A percentile compares a stretch with the other conserved stretches of the same genome.
Conservation (phyloP, 2,888 invertebrate species). For the Melanotus villosus region DNA sequence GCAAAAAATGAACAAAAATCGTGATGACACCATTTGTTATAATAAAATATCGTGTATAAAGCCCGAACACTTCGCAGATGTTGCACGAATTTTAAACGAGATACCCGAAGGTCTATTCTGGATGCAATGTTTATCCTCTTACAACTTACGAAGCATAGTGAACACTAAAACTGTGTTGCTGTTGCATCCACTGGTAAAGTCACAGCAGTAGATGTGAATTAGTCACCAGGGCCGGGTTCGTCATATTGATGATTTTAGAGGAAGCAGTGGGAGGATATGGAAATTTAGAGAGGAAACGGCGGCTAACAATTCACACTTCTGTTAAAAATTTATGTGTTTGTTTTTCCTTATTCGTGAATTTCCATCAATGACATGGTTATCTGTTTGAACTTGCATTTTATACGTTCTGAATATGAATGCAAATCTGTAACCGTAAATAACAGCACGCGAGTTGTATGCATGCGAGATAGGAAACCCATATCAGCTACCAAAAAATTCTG, state of each 20-base stretch:
- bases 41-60: conserved; percentile 22
- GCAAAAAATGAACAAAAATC: conserved; percentile 31
- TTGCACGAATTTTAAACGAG: conserved; percentile 26
- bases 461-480: too few species aligned
- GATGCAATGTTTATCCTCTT: conserved; percentile 29
- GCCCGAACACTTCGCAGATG: conserved; percentile 33
- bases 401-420: too few species aligned
- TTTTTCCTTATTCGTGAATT: neutral
- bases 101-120: conserved; percentile 20
- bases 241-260: conserved; percentile 56
- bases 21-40: conserved; percentile 34
- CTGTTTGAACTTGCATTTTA: neutral
- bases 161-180: conserved; percentile 30
- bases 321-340: too few species aligned
- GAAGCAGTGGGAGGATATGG: conserved; percentile 56
- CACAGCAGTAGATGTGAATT: conserved; percentile 53
- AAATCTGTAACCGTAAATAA: too few species aligned
- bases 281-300: conserved; percentile 47
- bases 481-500: too few species aligned
- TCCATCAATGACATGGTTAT: conserved; percentile 10
- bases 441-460: too few species aligned
- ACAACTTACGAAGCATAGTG: conserved; percentile 24
- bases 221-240: conserved; percentile 61
- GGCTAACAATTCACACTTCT: conserved; percentile 24
- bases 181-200: conserved; percentile 42